These are phyloP conservation scores for Caracal caracal DNA, from an alignment of 2,113 vertebrate genomes.

Conservation along the genomic window DNA sequence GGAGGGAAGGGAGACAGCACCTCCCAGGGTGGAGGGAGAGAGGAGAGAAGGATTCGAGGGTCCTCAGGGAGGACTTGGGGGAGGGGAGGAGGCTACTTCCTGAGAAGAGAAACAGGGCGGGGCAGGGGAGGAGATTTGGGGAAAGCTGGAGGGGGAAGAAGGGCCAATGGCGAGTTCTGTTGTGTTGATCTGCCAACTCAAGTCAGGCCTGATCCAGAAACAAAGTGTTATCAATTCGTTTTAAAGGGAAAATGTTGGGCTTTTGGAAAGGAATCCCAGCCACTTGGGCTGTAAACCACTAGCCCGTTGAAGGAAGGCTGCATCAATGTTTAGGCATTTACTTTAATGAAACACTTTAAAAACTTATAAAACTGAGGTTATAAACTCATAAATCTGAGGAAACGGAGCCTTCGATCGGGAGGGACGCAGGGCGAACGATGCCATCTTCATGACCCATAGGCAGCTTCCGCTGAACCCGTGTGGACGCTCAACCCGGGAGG, in stretches of 20 bases:
- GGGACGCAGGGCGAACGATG: accelerated
- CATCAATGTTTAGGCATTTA: background rate
- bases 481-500: background rate
- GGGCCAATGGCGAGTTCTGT: background rate
- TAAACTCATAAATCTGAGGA: background rate
- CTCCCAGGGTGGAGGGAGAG: background rate
- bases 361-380: background rate
- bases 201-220: background rate
- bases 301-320: background rate
- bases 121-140: accelerated
- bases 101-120: background rate
- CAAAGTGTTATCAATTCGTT: background rate
- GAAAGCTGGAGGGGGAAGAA: too few relatives aligned
- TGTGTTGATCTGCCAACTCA: background rate
- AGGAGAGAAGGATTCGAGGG: background rate
- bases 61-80: background rate
- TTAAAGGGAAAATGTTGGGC: background rate
- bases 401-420: background rate
- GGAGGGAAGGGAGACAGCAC: background rate
- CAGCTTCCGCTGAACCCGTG: background rate
- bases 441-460: accelerated
- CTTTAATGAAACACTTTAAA: background rate
- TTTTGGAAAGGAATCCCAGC: background rate
- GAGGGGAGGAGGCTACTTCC: background rate
- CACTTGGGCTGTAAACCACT: background rate